Evolutionary conservation across 92 coral and sea anemone genomes (phyloP).

Genomic region (Anthopleura xanthogrammica): DNA sequence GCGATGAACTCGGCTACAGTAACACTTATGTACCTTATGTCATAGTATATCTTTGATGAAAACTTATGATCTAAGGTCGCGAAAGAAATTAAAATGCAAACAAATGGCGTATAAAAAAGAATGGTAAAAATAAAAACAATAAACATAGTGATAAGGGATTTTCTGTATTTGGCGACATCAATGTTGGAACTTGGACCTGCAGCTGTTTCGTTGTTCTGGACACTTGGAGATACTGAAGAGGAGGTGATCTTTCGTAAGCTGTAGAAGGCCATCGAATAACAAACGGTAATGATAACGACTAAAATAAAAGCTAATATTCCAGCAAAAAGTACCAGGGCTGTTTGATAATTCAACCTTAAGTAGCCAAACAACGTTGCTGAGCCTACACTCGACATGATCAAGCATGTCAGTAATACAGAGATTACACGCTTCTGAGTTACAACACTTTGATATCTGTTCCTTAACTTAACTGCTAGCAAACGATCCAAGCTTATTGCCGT

Average conservation of each 20-base stretch:
- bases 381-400: neutral
- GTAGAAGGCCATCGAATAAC: neutral
- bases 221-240: neutral
- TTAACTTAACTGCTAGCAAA: neutral
- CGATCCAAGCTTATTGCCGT: neutral
- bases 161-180: neutral
- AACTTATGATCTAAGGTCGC: neutral
- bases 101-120: neutral
- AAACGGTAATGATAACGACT: neutral
- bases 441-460: neutral
- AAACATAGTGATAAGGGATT: neutral
- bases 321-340: neutral
- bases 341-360: no score
- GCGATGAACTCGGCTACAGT: neutral
- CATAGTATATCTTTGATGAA: no score
- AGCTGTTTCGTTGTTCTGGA: neutral
- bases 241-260: neutral
- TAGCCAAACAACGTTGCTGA: no score
- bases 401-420: neutral
- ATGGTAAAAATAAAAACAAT: neutral
- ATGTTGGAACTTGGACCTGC: neutral
- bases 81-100: neutral
- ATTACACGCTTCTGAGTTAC: neutral
- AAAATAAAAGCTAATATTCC: neutral
- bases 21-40: no score